Conservation (phyloP, 30 jellyfish, hydroid and myxozoan species). For the Sanderia malayensis region DNA sequence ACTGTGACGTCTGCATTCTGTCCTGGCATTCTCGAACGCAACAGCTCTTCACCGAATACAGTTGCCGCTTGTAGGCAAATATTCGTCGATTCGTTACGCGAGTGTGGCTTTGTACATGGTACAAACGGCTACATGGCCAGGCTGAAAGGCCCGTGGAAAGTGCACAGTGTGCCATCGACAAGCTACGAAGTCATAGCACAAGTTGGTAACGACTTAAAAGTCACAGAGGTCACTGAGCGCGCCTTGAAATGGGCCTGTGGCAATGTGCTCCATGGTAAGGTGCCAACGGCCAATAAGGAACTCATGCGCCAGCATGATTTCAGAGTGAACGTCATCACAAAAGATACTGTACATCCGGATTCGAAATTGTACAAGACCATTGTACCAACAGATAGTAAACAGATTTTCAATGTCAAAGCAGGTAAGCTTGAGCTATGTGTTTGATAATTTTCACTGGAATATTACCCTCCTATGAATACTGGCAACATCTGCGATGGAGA, state of each 20-base stretch:
- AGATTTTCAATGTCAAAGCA: background rate
- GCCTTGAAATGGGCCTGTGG: conserved; percentile 79
- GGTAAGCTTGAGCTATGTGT: background rate
- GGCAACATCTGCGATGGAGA: background rate
- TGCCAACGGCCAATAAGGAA: conserved; percentile 10
- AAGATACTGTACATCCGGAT: conserved; percentile 23
- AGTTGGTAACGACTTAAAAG: conserved; percentile 27
- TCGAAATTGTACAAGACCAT: conserved; percentile 58
- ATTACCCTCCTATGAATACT: background rate
- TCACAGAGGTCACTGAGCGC: conserved; percentile 53
- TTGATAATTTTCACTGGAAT: background rate
- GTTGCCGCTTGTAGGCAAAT: conserved; percentile 1
- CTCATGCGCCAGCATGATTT: conserved; percentile 47
- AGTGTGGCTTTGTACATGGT: conserved; percentile 58
- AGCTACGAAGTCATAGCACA: conserved; percentile 73
- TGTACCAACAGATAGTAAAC: conserved; percentile 12
- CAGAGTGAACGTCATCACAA: conserved; percentile 50
- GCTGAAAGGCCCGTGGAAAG: conserved; percentile 53
- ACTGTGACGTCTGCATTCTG: conserved; percentile 56
- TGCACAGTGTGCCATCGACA: conserved; percentile 56
- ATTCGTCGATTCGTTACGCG: conserved; percentile 18
- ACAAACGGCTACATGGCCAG: conserved; percentile 25
- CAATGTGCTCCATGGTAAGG: conserved; percentile 46
- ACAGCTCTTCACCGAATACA: conserved; percentile 15
- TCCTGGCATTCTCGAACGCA: conserved; percentile 51